Evolutionary conservation across 2,888 invertebrate genomes (phyloP).

Genomic region (Agrilus mali): DNA sequence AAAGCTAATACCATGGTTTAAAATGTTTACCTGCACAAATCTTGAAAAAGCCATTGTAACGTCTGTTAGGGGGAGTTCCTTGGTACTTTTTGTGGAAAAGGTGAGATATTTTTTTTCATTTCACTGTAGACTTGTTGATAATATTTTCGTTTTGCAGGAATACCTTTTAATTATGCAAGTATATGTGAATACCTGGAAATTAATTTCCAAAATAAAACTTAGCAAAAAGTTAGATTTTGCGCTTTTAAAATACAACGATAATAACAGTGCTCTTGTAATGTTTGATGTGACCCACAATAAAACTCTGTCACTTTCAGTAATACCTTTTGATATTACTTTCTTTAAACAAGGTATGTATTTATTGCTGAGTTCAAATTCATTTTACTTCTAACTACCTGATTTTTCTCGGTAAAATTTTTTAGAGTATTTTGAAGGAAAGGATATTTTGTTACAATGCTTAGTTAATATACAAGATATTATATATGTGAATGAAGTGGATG

Average conservation of each 20-base stretch:
- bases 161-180: conserved; percentile 6
- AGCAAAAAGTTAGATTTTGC: conserved; percentile 7
- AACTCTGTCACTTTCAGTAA: conserved; percentile 14
- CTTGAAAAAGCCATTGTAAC: conserved; percentile 8
- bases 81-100: conserved; percentile 7
- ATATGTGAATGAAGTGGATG: neutral
- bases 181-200: conserved; percentile 1
- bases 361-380: too few relatives aligned
- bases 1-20: conserved; percentile 13
- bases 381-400: neutral
- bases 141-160: conserved; percentile 6
- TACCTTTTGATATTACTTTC: conserved; percentile 14
- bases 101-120: conserved; percentile 3
- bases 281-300: conserved; percentile 14
- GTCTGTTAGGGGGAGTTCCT: conserved; percentile 4
- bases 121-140: neutral
- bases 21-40: conserved; percentile 11
- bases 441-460: conserved; percentile 17
- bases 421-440: conserved; percentile 7
- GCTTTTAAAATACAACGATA: conserved; percentile 7
- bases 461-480: conserved; percentile 12
- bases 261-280: conserved; percentile 15
- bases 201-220: conserved; percentile 3
- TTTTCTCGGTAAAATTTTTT: neutral
- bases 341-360: conserved; percentile 17